phyloP scores from a whole-genome alignment of 2,888 invertebrate species.

The Drosophila siamana region DNA sequence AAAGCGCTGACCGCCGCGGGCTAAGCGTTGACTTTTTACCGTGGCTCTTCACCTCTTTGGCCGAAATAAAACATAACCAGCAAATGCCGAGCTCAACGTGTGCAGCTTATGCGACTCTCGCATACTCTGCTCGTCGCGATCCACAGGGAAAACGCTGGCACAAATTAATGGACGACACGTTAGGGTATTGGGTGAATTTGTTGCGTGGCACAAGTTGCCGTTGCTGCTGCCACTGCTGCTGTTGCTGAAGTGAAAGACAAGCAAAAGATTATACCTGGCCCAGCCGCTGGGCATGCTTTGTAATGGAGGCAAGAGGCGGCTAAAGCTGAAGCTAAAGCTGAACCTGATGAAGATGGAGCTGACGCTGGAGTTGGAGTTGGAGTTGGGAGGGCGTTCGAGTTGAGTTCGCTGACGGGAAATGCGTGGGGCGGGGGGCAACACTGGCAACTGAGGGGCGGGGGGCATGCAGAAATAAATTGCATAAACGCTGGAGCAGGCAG shows the following conservation, averaged over 20 bases:
- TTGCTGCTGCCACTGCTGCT: slow-evolving; percentile 6
- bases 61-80: slow-evolving; percentile 5
- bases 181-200: slow-evolving; percentile 18
- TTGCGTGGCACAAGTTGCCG: slow-evolving; percentile 1
- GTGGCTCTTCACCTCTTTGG: slow-evolving; percentile 57
- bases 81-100: background rate
- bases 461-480: slow-evolving; percentile 73
- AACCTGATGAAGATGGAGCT: slow-evolving; percentile 41
- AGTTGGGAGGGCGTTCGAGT: background rate
- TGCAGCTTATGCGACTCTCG: background rate
- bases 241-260: slow-evolving; percentile 67
- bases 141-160: background rate
- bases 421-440: background rate
- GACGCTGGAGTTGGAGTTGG: slow-evolving; percentile 7
- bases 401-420: background rate
- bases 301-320: slow-evolving; percentile 49
- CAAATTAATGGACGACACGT: background rate
- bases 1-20: slow-evolving; percentile 54
- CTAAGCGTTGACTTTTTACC: slow-evolving; percentile 46
- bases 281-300: slow-evolving; percentile 75
- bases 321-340: slow-evolving; percentile 30
- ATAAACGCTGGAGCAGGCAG: slow-evolving; percentile 61
- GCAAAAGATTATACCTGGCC: slow-evolving; percentile 77
- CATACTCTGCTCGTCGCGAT: background rate
- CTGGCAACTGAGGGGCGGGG: background rate